Conservation (phyloP, 2,888 invertebrate genomes). For the Electrophaes corylata region DNA sequence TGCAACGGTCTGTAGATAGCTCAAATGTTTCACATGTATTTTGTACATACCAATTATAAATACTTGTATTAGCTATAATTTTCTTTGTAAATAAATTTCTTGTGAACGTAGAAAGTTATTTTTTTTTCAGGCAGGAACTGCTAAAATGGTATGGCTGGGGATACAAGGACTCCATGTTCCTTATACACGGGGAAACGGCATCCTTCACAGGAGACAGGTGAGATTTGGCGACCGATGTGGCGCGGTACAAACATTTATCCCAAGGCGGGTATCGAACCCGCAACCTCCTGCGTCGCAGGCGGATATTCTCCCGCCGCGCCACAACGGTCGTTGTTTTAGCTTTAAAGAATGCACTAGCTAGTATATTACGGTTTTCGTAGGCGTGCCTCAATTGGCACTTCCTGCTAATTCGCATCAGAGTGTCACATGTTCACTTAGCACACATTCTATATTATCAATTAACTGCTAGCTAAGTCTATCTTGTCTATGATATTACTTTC, state of each 20-base stretch:
- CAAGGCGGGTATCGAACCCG: too few relatives aligned
- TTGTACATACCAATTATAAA: too few relatives aligned
- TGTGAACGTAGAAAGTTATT: not conserved
- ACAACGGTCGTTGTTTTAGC: not conserved
- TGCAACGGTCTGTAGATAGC: too few relatives aligned
- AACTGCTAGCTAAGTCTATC: not conserved
- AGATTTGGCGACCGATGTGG: too few relatives aligned
- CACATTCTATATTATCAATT: slow-evolving; percentile 14
- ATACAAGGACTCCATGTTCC: slow-evolving; percentile 97
- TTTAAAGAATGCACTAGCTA: not conserved
- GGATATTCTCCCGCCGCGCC: too few relatives aligned
- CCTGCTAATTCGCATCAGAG: slow-evolving; percentile 49
- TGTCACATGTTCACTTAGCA: slow-evolving; percentile 26
- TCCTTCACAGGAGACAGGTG: slow-evolving; percentile 94
- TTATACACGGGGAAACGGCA: slow-evolving; percentile 86
- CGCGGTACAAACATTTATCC: too few relatives aligned
- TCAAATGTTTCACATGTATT: too few relatives aligned
- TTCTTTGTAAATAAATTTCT: not conserved
- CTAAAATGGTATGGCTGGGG: slow-evolving; percentile 99
- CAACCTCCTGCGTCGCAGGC: too few relatives aligned
- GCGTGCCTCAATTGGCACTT: slow-evolving; percentile 60
- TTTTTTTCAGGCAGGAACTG: slow-evolving; percentile 90
- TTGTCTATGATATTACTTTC: too few relatives aligned
- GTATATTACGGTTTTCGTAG: slow-evolving; percentile 42
- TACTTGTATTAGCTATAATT: too few relatives aligned